Evolutionary conservation across 2,797 vertebrate species (phyloP), one percentile per base, ranked within the genome.

Genomic region (Coregonus sp.): DNA sequence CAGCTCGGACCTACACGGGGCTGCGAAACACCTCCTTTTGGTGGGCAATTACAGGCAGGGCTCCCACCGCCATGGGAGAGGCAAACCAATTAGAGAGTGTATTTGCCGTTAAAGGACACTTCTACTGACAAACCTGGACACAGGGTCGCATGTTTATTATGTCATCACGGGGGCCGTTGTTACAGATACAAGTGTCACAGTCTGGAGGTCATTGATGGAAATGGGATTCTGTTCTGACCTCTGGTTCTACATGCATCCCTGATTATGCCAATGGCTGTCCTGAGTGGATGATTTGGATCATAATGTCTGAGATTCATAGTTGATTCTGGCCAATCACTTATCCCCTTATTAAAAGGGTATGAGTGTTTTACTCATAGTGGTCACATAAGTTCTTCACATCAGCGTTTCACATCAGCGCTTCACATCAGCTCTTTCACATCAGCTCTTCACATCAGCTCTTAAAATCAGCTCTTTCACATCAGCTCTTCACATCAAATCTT

Each of bases 61-160:
- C 75, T 54, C 74, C 80, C 51, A 78, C 69, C 69, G 11, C 69
- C 52, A 50, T 11, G 73, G 75, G 78, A 54, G 77, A 84, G 82
- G 78, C 85, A 90, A 92, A 91, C 88, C 92, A 91, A 92, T 93
- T 92, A 93, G 88, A 90, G 89, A 86, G 86, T 81, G 87, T 87
- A 72, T 86, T 69, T 76, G 81, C 80, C 65, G 80, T 92, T 92
- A 93, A 85, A 91, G 90, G 89, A 91, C 87, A 77, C 84, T 86
- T 81, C 80, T 35, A 7, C 78, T 89, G 89, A 90, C 91, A 85
- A 91, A 84, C 81, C 86, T 54, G 84, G 82, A 81, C 90, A 89
- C 51, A 0, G 82, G 92, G 91, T 94, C 86, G 18, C 89, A 75
- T 91, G 92, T 92, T 92, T 92, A 93, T 93, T 87, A 90, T 92